Conservation (phyloP, 2,113 vertebrate species). For the Morphnarchus princeps region DNA sequence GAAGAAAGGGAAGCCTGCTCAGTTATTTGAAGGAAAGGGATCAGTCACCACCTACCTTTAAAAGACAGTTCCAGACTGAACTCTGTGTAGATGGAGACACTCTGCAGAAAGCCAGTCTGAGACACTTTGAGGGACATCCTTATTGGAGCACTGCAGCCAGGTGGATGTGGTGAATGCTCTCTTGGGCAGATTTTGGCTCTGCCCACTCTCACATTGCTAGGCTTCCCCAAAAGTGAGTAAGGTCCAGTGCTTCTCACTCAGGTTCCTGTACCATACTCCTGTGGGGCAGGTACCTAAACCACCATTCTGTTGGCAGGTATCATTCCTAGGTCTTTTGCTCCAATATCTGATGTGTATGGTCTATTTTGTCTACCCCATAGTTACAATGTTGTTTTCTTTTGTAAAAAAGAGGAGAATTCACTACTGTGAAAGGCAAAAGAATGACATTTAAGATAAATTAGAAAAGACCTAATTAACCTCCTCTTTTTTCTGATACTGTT, state of each 20-base stretch:
- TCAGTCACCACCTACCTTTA: not conserved
- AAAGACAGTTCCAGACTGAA: not conserved
- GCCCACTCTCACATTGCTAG: not conserved
- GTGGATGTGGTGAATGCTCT: not conserved
- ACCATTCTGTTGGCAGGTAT: not conserved
- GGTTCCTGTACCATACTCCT: accelerated
- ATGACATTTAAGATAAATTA: not conserved
- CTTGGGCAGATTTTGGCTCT: not conserved
- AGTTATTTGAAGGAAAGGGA: not conserved
- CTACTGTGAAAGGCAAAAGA: not conserved
- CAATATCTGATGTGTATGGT: too few species aligned
- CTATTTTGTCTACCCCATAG: not conserved
- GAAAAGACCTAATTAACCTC: not conserved
- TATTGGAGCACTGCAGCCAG: too few species aligned
- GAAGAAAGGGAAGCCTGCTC: not conserved
- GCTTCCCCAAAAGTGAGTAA: not conserved
- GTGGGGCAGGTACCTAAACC: not conserved
- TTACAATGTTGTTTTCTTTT: not conserved
- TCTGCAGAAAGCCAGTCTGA: not conserved
- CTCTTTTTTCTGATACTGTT: not conserved
- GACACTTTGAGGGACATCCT: not conserved
- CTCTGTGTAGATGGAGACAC: not conserved
- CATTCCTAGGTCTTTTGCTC: not conserved
- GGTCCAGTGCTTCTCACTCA: not conserved
- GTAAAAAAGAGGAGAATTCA: not conserved